Percentiles rank a stretch among this genome's conserved stretches.
phyloP scores from a whole-genome alignment of 2,113 vertebrate genomes.

The Grammatotria lemairii region DNA sequence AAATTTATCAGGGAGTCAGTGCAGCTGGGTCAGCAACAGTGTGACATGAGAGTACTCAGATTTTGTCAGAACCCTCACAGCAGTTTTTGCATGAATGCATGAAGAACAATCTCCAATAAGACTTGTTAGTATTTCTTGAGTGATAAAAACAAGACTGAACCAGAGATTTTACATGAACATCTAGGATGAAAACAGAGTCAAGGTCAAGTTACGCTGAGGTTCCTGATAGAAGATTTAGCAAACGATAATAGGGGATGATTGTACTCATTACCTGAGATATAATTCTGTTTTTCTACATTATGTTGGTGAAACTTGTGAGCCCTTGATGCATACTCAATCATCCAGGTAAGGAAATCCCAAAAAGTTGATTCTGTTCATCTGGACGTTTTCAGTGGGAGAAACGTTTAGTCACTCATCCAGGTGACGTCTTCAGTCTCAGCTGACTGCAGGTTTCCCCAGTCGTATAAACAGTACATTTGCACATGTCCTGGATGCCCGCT shows the following conservation, averaged over 20 bases:
- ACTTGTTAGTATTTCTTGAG: neutral
- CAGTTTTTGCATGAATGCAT: neutral
- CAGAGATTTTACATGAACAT: neutral
- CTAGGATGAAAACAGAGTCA: neutral
- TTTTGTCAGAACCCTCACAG: neutral
- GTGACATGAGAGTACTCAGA: neutral
- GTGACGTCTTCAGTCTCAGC: neutral
- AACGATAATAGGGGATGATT: neutral
- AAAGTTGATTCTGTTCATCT: neutral
- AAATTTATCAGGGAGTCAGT: neutral
- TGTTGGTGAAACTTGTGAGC: neutral
- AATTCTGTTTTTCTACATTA: neutral
- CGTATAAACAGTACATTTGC: neutral
- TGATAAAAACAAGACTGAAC: neutral
- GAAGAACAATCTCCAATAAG: neutral
- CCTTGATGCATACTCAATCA: rapidly evolving
- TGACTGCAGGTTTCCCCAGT: neutral
- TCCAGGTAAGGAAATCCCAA: neutral
- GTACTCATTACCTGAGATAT: rapidly evolving
- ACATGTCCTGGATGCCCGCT: neutral
- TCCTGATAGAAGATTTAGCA: neutral
- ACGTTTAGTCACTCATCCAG: neutral
- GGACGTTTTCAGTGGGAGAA: neutral
- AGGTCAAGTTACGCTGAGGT: neutral
- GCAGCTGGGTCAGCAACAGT: neutral